Evolutionary conservation across 2,888 invertebrate genomes (phyloP).

Genomic region (Morinoia aosen): DNA sequence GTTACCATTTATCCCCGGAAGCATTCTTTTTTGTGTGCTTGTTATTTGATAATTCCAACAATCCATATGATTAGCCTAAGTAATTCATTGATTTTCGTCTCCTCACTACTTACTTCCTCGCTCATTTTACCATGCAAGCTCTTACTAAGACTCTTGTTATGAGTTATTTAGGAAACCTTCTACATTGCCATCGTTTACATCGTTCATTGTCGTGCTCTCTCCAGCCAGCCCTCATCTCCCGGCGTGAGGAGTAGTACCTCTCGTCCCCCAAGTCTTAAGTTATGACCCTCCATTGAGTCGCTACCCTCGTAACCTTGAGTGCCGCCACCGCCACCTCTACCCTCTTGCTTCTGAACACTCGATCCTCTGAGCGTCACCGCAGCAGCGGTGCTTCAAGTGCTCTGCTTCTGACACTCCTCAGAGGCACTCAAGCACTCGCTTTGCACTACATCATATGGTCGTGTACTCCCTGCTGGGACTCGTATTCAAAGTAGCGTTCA

Average conservation of each 20-base stretch:
- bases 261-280: not conserved
- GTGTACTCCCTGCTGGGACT: not conserved
- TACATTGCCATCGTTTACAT: not conserved
- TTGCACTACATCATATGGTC: not conserved
- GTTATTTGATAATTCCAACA: not conserved
- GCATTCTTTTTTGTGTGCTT: not conserved
- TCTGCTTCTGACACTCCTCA: not conserved
- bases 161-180: not conserved
- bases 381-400: slow-evolving; percentile 2
- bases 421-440: no score
- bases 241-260: not conserved
- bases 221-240: not conserved
- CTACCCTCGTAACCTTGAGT: slow-evolving; percentile 9
- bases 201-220: not conserved
- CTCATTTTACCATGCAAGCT: not conserved
- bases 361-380: not conserved
- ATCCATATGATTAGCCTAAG: not conserved
- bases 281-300: slow-evolving; percentile 26
- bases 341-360: slow-evolving; percentile 18
- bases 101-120: not conserved
- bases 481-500: not conserved
- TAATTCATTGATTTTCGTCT: not conserved
- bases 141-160: not conserved
- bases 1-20: not conserved
- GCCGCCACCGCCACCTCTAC: not conserved